These are phyloP conservation scores for Balaeniceps rex DNA, from an alignment of 2,113 vertebrate species.

Conservation along the genomic window DNA sequence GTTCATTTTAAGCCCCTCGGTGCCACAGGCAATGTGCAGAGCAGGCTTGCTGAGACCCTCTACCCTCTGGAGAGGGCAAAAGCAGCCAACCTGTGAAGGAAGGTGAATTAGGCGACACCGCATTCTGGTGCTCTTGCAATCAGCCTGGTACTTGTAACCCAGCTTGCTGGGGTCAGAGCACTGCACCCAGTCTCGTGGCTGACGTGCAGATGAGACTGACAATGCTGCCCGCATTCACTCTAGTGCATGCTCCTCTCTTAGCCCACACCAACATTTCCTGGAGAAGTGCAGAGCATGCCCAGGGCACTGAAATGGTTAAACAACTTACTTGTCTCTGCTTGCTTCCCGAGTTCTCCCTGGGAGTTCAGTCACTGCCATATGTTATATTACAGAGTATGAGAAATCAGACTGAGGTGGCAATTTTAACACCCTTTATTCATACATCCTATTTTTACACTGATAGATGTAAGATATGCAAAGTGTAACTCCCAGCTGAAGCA, in stretches of 20 bases:
- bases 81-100: neutral
- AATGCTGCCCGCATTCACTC: fast-evolving
- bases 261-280: neutral
- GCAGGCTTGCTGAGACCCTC: neutral
- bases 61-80: neutral
- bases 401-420: constrained; percentile 62
- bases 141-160: neutral
- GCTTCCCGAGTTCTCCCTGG: neutral
- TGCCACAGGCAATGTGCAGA: neutral
- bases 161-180: neutral
- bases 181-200: neutral
- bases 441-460: constrained; percentile 61
- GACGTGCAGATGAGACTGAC: neutral
- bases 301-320: constrained; percentile 24
- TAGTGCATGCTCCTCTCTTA: neutral
- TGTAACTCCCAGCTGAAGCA: constrained; percentile 54
- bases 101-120: neutral
- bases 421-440: constrained; percentile 69
- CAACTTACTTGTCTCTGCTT: neutral
- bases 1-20: neutral
- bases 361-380: constrained; percentile 56
- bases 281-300: neutral
- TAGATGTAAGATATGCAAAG: constrained; percentile 60
- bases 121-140: neutral
- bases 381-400: constrained; percentile 54